Base-by-base conservation (phyloP, 23 tunicate genomes). In the Clavelina lepadiformis region DNA sequence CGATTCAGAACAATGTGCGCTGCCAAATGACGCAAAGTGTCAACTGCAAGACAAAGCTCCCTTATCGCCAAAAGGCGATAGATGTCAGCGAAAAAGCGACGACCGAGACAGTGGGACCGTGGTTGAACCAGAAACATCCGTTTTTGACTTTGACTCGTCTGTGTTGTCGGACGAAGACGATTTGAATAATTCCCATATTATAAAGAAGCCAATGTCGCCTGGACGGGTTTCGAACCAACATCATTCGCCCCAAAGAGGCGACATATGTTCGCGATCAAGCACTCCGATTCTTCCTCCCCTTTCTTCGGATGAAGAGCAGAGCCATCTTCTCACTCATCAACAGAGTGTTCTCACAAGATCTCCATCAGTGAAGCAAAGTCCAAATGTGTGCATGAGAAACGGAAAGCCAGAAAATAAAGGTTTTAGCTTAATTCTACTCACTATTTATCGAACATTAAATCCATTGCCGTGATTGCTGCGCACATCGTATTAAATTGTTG, bases 61-160 rank as follows among this genome's bases (percentile, higher is more conserved):
- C 8, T 46, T 23, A 13, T 57, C 56, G 34, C 72, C 5, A 45
- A 28, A 23, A 25, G 72, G 33, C 33, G 84, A 70, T 51, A 80
- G 54, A 38, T 68, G 71, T 3, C 51, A 77, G 30, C 53, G 86
- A 1, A 87, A 87, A 62, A 87, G 96, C 45, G 96, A 87, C 44
- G 96, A 87, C 65, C 47, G 96, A 35, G 97, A 89, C 75, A 89
- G 97, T 55, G 97, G 97, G 21, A 73, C 97, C 21, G 86, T 89
- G 0, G 65, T 89, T 20, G 95, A 86, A 33, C 80, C 85, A 0
- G 91, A 81, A 41, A 72, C 75, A 1, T 81, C 88, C 0, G 76
- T 81, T n/a, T 81, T 81, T 28, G 91, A 89, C 49, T 81, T 81
- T 52, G 83, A 81, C 37, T 89, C 89, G 4, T 81, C 83, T 15